Evolutionary conservation across 2,113 vertebrate species (phyloP).

Genomic region (Alethe castanea): DNA sequence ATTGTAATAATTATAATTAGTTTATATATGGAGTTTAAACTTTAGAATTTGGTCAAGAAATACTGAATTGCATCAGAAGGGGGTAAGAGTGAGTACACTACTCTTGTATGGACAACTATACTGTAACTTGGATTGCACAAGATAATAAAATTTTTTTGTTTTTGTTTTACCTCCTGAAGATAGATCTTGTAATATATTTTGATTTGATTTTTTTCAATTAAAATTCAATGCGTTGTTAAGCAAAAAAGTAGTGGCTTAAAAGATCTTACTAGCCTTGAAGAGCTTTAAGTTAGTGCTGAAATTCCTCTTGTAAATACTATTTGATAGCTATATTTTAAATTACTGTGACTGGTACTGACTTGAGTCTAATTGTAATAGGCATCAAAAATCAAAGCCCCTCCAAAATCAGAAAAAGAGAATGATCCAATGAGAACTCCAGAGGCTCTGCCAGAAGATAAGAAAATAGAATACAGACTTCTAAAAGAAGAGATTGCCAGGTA

Average conservation of each 20-base stretch:
- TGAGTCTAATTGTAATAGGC: constrained; percentile 74
- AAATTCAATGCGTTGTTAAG: neutral
- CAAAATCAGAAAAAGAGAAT: constrained; percentile 93
- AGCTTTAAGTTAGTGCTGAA: neutral
- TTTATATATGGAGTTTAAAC: neutral
- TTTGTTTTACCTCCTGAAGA: neutral
- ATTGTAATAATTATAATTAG: neutral
- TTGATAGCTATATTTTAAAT: neutral
- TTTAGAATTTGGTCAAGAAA: neutral
- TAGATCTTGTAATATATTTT: neutral
- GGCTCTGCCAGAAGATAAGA: constrained; percentile 83
- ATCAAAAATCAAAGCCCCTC: constrained; percentile 86
- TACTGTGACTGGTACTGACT: neutral
- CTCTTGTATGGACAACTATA: neutral
- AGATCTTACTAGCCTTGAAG: neutral
- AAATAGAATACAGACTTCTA: constrained; percentile 85
- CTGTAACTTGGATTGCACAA: neutral
- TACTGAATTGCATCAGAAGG: neutral
- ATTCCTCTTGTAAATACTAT: neutral
- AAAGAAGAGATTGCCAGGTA: constrained; percentile 92
- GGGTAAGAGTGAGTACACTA: neutral
- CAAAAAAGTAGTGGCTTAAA: neutral
- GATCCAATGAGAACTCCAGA: constrained; percentile 88
- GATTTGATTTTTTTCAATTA: neutral
- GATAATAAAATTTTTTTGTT: neutral